Base-by-base conservation (phyloP, 2,888 invertebrate species). In the Platerodrilus igneus region DNA sequence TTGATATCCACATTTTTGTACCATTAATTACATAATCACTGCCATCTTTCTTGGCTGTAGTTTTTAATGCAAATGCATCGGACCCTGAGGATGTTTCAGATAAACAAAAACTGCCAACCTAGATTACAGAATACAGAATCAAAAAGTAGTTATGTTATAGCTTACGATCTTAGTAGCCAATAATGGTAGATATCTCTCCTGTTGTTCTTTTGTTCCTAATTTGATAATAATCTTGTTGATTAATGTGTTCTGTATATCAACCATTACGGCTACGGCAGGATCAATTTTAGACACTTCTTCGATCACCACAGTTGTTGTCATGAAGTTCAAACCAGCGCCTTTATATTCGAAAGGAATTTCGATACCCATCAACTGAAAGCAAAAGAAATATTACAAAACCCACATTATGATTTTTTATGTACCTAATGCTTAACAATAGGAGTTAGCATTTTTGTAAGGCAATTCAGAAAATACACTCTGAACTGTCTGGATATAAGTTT, bases 1-100 rank as follows among this genome's bases (percentile, higher is more conserved):
- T 95, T 0, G 93, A 93, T 53, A 97, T 96, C 97, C 97, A 97
- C 86, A 94, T 88, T 73, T 97, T 99, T 8, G 88, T 83, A 26
- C 97, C 97, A 66, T 89, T 95, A 47, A 99, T 75, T 35, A 96
- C 64, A 64, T 78, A 96, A 57, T 92, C 77, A 44, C 81, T 78
- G n/a, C 94, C 95, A 48, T 93, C 86, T 63, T 87, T 86, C 62
- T 85, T 88, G 1, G 97, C 97, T 1, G 79, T 79, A 0, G 95
- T 95, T 72, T 90, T 94, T 53, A 99, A 68, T 0, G 94, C 81
- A 70, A 97, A 97, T 0, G 97, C 97, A 67, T 99, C 97, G 0
- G 94, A 92, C 2, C 97, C 97, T 1, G 95, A 80, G 0, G 80
- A 76, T 0, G 91, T 82, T 66, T 97, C 97, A 0, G 93, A 90